Evolutionary conservation across 1,140 invertebrate species (phyloP).

Genomic region (Thaumetopoea pityocampa): DNA sequence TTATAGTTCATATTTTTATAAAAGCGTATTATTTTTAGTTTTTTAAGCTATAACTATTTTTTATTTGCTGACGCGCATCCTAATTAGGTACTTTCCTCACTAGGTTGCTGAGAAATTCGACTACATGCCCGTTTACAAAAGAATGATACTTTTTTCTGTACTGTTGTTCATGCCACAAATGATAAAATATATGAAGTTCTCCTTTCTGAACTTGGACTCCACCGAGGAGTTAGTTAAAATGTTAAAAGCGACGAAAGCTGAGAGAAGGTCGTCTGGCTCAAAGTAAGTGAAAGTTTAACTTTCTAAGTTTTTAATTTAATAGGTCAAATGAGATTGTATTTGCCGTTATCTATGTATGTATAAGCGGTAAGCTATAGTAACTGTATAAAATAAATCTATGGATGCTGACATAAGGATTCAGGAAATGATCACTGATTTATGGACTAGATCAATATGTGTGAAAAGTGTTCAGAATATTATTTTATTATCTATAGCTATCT

Average conservation of each 20-base stretch:
- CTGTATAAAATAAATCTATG: too few species aligned
- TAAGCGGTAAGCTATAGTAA: too few species aligned
- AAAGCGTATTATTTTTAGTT: too few species aligned
- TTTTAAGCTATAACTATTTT: background rate
- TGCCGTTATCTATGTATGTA: too few species aligned
- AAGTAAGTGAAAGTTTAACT: constrained; percentile 26
- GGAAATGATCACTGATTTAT: too few species aligned
- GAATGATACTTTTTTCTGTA: constrained; percentile 39
- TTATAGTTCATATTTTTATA: too few species aligned
- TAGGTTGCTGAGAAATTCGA: constrained; percentile 65
- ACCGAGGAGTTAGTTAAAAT: constrained; percentile 39
- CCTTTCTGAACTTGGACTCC: constrained; percentile 39
- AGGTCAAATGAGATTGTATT: too few species aligned
- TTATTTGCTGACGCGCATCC: too few species aligned
- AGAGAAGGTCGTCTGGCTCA: constrained; percentile 30
- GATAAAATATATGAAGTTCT: constrained; percentile 36
- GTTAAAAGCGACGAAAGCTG: constrained; percentile 39
- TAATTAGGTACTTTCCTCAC: constrained; percentile 20
- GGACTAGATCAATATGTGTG: too few species aligned
- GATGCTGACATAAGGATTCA: too few species aligned
- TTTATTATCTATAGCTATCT: too few species aligned
- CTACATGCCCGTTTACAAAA: constrained; percentile 38
- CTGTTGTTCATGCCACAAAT: constrained; percentile 43
- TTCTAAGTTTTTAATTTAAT: background rate
- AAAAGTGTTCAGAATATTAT: too few species aligned